Base-by-base conservation (phyloP, 2,888 invertebrate genomes). In the Tetrapedia diversipes region DNA sequence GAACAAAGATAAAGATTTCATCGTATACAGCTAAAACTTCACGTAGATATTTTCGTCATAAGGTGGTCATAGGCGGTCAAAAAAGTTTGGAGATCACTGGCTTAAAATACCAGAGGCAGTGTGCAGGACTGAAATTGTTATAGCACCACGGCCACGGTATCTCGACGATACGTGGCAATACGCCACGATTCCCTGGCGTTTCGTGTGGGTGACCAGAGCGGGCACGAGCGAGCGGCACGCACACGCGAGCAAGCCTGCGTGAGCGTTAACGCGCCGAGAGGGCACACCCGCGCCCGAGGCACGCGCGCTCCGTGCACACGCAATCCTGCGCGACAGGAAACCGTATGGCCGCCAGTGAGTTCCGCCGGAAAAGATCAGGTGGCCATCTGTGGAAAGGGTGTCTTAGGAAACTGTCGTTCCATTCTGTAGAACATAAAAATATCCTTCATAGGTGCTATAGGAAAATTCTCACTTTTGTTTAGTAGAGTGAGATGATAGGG, bases 211-310 rank as follows among this genome's bases (percentile, higher is more conserved):
- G 67, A 66, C 29, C 65, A 43, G 53, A 32, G 72, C 69, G 67
- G 81, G 80, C 83, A 79, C 83, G 81, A 83, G 83, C 82, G 84
- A 76, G n/a, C n/a, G 70, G 64, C 80, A 77, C 76, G 77, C 72
- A 79, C 59, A 75, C 74, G 63, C 73, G 53, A 53, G 61, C 41
- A 47, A 43, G 65, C 24, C 47, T 51, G 77, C 56, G 80, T 56
- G 81, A 65, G 82, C 71, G 79, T 72, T 82, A 80, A 80, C 83
- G 83, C 83, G 74, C 69, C 80, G 80, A 80, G 80, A 83, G 70
- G 83, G 80, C 85, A 86, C 88, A 86, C 87, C 87, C 86, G 86
- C 84, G 86, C 86, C 85, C 54, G 69, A 83, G 82, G 83, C 82
- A 83, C 80, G 83, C 80, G 83, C 80, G 83, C 74, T 73, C 51